Percentiles rank a stretch among this genome's conserved stretches.
Conservation (phyloP, 2,797 vertebrate genomes). For the Gorsachius magnificus region DNA sequence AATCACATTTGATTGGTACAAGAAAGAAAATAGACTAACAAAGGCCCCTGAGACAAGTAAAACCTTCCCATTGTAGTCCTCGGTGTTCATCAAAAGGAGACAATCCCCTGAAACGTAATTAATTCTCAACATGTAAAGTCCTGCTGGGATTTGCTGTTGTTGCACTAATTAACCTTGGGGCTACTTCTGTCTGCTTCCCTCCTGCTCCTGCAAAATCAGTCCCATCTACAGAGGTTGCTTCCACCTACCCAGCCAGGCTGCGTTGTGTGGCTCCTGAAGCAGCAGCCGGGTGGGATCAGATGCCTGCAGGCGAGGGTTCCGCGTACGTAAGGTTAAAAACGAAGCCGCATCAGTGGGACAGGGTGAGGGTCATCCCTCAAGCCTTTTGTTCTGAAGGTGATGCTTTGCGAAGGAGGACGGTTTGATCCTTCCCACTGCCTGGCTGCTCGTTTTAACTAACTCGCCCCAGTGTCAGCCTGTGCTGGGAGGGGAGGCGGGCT, state of each 20-base stretch:
- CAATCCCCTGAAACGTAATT: not conserved
- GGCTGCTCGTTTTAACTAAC: not conserved
- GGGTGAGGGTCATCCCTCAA: fast-evolving
- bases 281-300: fast-evolving
- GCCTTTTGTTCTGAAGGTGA: fast-evolving
- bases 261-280: not conserved
- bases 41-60: not conserved
- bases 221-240: not conserved
- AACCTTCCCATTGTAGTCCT: not conserved
- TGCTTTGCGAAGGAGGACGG: not conserved
- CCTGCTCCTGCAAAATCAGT: not conserved
- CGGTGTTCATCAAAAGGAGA: not conserved
- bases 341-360: fast-evolving
- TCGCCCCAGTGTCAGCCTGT: fast-evolving
- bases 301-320: fast-evolving
- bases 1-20: not conserved
- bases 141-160: not conserved
- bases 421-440: fast-evolving
- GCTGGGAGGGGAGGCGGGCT: not conserved
- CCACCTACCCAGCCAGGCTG: not conserved
- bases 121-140: not conserved
- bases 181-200: not conserved
- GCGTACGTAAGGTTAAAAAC: fast-evolving
- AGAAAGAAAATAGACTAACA: constrained; percentile 22
- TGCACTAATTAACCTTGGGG: not conserved